Percentiles rank a stretch among this genome's conserved stretches.
phyloP scores from a whole-genome alignment of 2,113 vertebrate genomes.

The Rostratula benghalensis region DNA sequence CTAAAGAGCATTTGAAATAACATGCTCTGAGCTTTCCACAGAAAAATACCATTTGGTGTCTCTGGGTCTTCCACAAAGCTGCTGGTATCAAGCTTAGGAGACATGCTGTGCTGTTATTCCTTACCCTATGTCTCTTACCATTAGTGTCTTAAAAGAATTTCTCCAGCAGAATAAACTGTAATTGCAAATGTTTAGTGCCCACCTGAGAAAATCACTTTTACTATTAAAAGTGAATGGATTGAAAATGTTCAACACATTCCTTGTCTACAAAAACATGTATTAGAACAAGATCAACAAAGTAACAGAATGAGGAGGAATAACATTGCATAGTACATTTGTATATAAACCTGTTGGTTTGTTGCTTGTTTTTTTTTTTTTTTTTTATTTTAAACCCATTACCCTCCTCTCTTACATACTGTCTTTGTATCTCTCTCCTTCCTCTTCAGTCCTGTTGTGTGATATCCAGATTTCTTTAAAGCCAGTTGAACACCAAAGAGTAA shows the following conservation, averaged over 20 bases:
- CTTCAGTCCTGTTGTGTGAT: background rate
- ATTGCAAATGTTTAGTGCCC: conserved; percentile 39
- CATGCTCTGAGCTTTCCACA: background rate
- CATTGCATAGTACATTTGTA: background rate
- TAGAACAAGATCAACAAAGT: background rate
- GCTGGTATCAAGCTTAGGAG: background rate
- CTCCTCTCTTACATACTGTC: background rate
- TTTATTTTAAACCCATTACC: background rate
- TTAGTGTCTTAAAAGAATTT: conserved; percentile 48
- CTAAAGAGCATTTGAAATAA: background rate
- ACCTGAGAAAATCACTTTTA: conserved; percentile 61
- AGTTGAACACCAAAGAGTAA: background rate
- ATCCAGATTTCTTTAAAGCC: background rate
- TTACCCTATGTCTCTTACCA: conserved; percentile 9
- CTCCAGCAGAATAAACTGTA: conserved; percentile 31
- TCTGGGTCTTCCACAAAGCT: background rate
- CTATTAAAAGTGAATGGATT: conserved; percentile 24
- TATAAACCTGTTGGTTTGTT: background rate
- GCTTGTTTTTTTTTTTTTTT: background rate
- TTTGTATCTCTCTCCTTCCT: background rate
- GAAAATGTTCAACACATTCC: background rate
- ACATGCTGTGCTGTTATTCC: conserved; percentile 33
- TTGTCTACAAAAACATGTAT: background rate
- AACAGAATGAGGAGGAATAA: conserved; percentile 1
- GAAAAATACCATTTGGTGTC: background rate